Base-by-base conservation (phyloP, 2,113 vertebrate genomes). In the Synodontis membranacea region DNA sequence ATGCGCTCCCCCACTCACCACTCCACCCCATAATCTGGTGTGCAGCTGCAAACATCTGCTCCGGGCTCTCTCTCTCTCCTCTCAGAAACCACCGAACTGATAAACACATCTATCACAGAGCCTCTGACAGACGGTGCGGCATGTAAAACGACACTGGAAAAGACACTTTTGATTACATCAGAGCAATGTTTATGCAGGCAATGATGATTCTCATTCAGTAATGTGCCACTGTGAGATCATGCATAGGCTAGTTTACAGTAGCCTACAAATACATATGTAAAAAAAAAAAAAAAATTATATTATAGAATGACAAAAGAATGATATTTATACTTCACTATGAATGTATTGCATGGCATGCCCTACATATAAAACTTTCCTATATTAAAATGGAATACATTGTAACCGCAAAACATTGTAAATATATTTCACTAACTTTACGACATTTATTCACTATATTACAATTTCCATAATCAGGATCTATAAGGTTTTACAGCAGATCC, bases 11-110 rank as follows among this genome's bases (percentile, higher is more conserved):
- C 92, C 90, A 91, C 91, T 90, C 91, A 85, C 92, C 92, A 90
- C 94, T 94, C 94, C 94, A 94, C 94, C 94, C 94, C 93, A 5
- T 95, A 95, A 95, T 95, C 95, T 95, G 94, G 91, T 92, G 88
- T 92, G 92, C 94, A 96, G 94, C 94, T 95, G 95, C 93, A 94
- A 94, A 93, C 95, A 94, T 94, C 93, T 94, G 93, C 91, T 92
- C 90, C 4, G 44, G 62, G 88, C 74, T 81, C 86, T 72, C 79
- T 81, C 86, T 72, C 79, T 83, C 85, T 87, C 87, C 87, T 90
- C 89, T 89, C 92, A 89, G 90, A 91, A 88, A 92, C 93, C 92
- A 15, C 94, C 84, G 88, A 91, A 92, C 91, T 94, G 94, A 95
- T 94, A 92, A 93, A 94, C 92, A 94, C 92, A 93, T 94, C 92